phyloP scores from a whole-genome alignment of 92 coral and sea anemone genomes.

The Parazoanthus atlanticus region DNA sequence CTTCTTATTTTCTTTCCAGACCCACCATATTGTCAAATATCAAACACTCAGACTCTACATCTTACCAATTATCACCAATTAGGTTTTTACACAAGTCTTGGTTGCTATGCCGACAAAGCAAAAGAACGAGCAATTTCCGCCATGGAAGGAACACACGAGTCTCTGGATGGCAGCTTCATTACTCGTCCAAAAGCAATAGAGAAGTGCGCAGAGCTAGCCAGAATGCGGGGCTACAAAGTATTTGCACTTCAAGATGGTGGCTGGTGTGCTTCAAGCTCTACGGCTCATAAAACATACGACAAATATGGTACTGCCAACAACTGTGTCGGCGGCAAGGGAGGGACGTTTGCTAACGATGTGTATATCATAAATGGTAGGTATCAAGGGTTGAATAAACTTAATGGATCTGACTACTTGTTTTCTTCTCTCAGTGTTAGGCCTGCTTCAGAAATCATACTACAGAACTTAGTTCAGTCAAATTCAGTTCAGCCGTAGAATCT shows the following conservation, averaged over 20 bases:
- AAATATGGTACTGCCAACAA: conserved; percentile 79
- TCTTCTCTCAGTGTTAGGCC: neutral
- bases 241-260: conserved; percentile 93
- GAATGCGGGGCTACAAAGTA: conserved; percentile 78
- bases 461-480: too few species aligned
- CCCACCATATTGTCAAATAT: neutral
- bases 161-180: conserved; percentile 72
- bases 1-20: too few species aligned
- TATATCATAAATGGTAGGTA: conserved; percentile 76
- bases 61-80: neutral
- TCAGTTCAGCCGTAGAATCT: too few species aligned
- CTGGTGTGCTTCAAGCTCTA: conserved; percentile 87
- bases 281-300: conserved; percentile 76
- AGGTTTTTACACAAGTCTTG: conserved; percentile 80
- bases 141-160: conserved; percentile 84
- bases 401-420: neutral
- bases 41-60: neutral
- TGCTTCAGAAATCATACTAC: too few species aligned
- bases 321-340: conserved; percentile 88
- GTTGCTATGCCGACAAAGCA: conserved; percentile 78
- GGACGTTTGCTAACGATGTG: conserved; percentile 88
- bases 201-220: conserved; percentile 83
- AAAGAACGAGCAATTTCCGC: conserved; percentile 76
- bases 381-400: neutral
- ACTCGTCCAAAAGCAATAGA: conserved; percentile 74